phyloP scores from a whole-genome alignment of 1,140 invertebrate species.

The Octopus sinensis region DNA sequence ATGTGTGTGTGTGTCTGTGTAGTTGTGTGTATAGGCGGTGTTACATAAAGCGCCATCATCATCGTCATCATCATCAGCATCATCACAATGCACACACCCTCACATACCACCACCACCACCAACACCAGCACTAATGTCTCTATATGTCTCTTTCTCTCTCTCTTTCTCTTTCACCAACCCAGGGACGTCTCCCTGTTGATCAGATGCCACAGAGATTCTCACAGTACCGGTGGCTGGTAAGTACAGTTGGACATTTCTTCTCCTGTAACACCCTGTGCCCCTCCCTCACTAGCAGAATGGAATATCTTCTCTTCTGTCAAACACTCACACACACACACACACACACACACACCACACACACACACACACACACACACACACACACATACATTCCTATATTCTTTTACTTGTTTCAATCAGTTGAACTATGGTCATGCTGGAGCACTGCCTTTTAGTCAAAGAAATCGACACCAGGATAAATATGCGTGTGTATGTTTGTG shows the following conservation, averaged over 20 bases:
- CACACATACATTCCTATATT: neutral
- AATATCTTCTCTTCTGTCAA: neutral
- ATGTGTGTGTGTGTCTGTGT: neutral
- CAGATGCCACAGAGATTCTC: constrained; percentile 41
- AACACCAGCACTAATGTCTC: too few species aligned
- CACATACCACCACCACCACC: neutral
- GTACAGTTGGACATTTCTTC: constrained; percentile 19
- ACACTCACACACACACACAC: neutral
- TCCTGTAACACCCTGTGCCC: neutral
- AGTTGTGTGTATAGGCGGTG: neutral
- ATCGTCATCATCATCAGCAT: neutral
- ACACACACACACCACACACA: neutral
- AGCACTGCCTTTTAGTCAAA: too few species aligned
- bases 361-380: neutral
- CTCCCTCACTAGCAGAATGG: neutral
- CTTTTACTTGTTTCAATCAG: neutral
- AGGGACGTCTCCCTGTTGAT: constrained; percentile 39
- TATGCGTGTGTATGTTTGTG: too few species aligned
- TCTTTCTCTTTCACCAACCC: constrained; percentile 15
- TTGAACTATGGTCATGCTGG: neutral
- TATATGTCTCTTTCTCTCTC: neutral
- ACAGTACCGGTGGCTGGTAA: constrained; percentile 52
- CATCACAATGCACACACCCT: neutral
- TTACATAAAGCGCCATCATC: neutral
- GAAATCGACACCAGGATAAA: too few species aligned